Base-by-base conservation (phyloP, 1,140 invertebrate species). In the Listronotus oregonensis region DNA sequence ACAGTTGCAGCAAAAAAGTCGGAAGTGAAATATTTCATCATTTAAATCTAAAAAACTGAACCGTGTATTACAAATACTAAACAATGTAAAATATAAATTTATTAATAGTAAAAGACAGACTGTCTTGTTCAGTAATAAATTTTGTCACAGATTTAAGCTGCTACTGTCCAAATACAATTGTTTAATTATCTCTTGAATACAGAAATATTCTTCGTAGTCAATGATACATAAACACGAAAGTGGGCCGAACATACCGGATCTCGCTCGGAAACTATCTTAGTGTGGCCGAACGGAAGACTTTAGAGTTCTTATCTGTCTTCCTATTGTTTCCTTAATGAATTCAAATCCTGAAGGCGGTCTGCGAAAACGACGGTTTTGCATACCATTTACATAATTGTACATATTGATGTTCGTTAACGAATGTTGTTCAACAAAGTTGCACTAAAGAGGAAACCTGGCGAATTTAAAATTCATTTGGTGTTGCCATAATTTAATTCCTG, bases 371-470 rank as follows among this genome's bases (percentile, higher is more conserved):
- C 72, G 64, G 69, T 73, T 73, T 77, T 76, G 76, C 75, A 75
- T 77, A 72, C 64, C 64, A 78, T 78, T 78, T 78, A 73, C 76
- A 78, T 77, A 77, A 77, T 77, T 77, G 75, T 75, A 74, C 75
- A 77, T 77, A 78, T 77, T 78, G 76, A 76, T 78, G 76, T 77
- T 77, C 76, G 73, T 78, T 78, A 78, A 73, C 73, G 75, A 77
- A 76, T 77, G 74, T 74, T 74, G 71, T 71, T 75, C 60, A 57
- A 54, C 64, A 63, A 62, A 61, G 69, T 68, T 71, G 54, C 61
- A 64, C 55, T 46, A 46, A 58, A 58, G 42, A 58, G 55, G 55
- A 58, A 58, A 42, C 44, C 55, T 42, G 55, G 40, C 55, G 27
- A 44, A 32, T 58, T 58, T 58, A 58, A 58, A 58, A 58, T 58